phyloP scores from a whole-genome alignment of 2,113 vertebrate species.

The Percina caprodes region DNA sequence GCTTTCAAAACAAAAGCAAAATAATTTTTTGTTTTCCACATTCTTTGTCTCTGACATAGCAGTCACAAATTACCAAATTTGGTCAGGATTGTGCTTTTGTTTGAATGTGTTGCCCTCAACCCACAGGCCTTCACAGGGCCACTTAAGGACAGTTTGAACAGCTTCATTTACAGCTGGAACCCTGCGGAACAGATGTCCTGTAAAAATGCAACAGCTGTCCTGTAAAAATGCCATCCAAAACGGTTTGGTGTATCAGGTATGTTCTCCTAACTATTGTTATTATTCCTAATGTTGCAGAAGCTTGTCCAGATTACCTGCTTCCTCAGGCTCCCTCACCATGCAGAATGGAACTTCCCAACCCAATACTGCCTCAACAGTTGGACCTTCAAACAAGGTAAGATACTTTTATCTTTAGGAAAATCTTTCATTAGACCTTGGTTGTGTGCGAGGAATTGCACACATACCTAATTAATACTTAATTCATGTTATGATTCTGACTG shows the following conservation, averaged over 20 bases:
- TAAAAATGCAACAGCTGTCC: constrained; percentile 12
- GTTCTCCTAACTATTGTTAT: not conserved
- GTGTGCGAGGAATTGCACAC: not conserved
- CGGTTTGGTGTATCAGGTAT: not conserved
- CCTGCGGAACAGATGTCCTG: not conserved
- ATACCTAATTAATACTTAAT: not conserved
- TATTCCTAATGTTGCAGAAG: constrained; percentile 66
- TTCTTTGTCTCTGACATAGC: constrained; percentile 22
- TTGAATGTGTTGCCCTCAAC: constrained; percentile 11
- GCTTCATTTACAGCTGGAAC: constrained; percentile 16
- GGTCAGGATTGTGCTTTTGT: constrained; percentile 35
- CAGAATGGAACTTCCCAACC: constrained; percentile 76
- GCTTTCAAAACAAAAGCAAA: constrained; percentile 9
- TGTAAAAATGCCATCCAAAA: constrained; percentile 13
- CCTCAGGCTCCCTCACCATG: constrained; percentile 56
- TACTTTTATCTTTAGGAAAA: not conserved
- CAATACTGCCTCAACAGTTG: constrained; percentile 38
- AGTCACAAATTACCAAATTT: constrained; percentile 21
- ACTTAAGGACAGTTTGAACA: constrained; percentile 31
- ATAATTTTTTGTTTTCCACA: not conserved
- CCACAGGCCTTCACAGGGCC: not conserved
- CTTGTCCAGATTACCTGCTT: constrained; percentile 77
- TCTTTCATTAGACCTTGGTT: not conserved
- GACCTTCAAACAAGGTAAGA: constrained; percentile 67
- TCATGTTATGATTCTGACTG: not conserved